Base-by-base conservation (phyloP, 1,140 invertebrate genomes). In the Ooceraea biroi region DNA sequence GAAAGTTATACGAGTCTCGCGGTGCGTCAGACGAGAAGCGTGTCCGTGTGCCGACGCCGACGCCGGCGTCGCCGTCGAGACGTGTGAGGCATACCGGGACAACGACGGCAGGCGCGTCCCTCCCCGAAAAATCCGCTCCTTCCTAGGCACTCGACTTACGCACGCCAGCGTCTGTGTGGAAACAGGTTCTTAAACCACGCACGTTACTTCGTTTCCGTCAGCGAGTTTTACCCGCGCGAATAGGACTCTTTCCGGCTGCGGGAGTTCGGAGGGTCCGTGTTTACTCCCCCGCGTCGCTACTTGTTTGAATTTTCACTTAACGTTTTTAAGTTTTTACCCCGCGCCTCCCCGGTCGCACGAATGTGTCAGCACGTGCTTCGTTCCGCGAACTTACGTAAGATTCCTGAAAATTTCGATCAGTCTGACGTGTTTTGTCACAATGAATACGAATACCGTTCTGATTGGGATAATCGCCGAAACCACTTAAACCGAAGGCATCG, bases 1-100 rank as follows among this genome's bases (percentile, higher is more conserved):
- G 87, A 88, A 88, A 85, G 86, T 88, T 88, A 66, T 65, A 88
- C 83, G 86, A 83, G 77, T 88, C 72, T 88, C 86, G 86, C 78
- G 86, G 86, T 88, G 87, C 86, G 87, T 85, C 66, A 85, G 73
- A 85, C 86, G 84, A 80, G 82, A 87, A 88, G 58, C 87, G 78
- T 84, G 87, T 82, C 66, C 50, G 76, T 77, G 74, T 77, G 74
- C 36, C 76, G 76, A 80, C 74, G 74, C 19, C 74, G 74, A 55
- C 76, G 50, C 52, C 76, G 76, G 87, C 87, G 87, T 88, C 86
- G 87, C 72, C 86, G 83, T 83, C 82, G 86, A 60, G 85, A 73
- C 87, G 83, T 82, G 87, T 88, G 86, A 88, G 76, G 44, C 41
- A 19, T n/a, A 55, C 17, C 77, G 87, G 86, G 71, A 68, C 84